phyloP scores from a whole-genome alignment of 2,888 invertebrate genomes.

The Andrena haemorrhoa region DNA sequence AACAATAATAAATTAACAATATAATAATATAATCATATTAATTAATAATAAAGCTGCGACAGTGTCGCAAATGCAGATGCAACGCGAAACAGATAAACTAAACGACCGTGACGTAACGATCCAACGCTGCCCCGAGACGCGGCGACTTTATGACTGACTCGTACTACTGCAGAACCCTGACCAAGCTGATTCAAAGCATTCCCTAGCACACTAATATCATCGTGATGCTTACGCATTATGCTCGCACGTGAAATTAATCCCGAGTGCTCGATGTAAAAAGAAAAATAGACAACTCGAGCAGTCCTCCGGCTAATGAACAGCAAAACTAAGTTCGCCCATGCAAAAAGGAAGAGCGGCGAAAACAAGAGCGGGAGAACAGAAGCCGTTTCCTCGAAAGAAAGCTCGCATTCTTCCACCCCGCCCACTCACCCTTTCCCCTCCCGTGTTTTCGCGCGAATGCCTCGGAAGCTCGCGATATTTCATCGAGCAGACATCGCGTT shows the following conservation, averaged over 20 bases:
- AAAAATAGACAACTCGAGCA: not conserved
- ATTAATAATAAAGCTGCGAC: not conserved
- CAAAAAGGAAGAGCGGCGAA: not conserved
- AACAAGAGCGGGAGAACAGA: not conserved
- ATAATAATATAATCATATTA: too few relatives aligned
- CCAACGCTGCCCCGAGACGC: not conserved
- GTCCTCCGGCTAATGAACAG: not conserved
- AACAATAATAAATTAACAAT: too few relatives aligned
- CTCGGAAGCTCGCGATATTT: conserved; percentile 19
- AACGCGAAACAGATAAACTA: not conserved
- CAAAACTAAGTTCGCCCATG: too few relatives aligned
- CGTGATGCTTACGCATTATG: not conserved
- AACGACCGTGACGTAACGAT: conserved; percentile 1
- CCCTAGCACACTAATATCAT: not conserved
- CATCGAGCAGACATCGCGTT: conserved; percentile 1
- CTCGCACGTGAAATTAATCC: not conserved
- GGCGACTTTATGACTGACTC: not conserved
- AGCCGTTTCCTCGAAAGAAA: not conserved
- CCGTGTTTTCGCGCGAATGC: not conserved
- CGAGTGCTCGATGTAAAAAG: not conserved
- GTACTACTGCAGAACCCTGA: conserved; percentile 7
- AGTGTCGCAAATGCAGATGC: not conserved
- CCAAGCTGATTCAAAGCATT: not conserved
- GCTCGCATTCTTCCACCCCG: not conserved
- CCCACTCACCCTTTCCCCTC: not conserved